phyloP scores from a whole-genome alignment of 2,797 vertebrate species.

The Bradypus variegatus region DNA sequence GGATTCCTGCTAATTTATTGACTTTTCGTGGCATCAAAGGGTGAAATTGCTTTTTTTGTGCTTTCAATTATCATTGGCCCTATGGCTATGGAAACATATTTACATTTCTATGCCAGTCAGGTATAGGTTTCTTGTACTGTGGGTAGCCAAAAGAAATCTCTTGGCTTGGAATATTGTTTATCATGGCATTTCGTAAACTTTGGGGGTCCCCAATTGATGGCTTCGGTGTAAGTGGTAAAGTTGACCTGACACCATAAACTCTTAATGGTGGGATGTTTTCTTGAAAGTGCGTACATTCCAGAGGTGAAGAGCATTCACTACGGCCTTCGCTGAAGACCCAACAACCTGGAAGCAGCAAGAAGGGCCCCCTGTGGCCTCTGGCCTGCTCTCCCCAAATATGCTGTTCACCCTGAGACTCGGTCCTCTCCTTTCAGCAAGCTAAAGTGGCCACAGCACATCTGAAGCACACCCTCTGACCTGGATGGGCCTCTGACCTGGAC shows the following conservation, averaged over 20 bases:
- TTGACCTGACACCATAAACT: neutral
- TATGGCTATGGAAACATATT: neutral
- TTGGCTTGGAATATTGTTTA: neutral
- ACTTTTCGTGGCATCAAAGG: neutral
- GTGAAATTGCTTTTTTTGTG: neutral
- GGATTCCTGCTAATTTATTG: neutral
- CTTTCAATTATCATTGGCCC: neutral
- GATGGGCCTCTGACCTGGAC: neutral
- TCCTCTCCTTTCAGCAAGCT: neutral
- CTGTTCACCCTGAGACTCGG: fast-evolving
- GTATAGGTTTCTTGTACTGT: neutral
- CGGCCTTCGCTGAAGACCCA: neutral
- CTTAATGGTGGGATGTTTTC: fast-evolving
- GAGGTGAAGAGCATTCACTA: neutral
- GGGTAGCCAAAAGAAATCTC: neutral
- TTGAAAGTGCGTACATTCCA: fast-evolving
- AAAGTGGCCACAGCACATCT: fast-evolving
- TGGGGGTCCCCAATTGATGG: neutral
- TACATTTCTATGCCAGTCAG: neutral
- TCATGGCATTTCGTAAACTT: too few species aligned
- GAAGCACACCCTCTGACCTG: fast-evolving
- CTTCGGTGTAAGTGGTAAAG: too few species aligned
- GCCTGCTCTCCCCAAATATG: too few species aligned
- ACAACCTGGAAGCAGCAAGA: neutral
- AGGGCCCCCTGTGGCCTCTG: neutral